Percentiles rank a stretch among this genome's conserved stretches.
phyloP scores from a whole-genome alignment of 2,113 vertebrate species.

The Egretta garzetta region DNA sequence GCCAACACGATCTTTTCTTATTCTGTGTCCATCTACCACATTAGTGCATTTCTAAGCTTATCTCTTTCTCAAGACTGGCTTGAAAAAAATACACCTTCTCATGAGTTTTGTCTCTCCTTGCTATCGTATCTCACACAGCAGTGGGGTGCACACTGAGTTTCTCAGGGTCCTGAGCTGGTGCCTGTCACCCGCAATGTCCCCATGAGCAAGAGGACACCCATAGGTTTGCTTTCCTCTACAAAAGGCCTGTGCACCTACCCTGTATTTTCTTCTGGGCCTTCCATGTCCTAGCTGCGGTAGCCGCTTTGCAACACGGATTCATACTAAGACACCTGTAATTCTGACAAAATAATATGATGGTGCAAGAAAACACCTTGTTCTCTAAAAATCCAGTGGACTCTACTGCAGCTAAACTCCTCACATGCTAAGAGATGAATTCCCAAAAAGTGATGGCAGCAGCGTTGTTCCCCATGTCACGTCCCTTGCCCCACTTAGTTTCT shows the following conservation, averaged over 20 bases:
- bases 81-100: not conserved
- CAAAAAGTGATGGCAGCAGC: not conserved
- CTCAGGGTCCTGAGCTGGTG: not conserved
- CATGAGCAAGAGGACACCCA: not conserved
- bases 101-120: not conserved
- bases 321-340: not conserved
- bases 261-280: not conserved
- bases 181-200: not conserved
- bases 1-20: not conserved
- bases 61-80: not conserved
- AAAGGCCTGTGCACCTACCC: not conserved
- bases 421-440: not conserved
- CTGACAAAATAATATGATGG: not conserved
- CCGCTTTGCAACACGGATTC: not conserved
- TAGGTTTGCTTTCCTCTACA: not conserved
- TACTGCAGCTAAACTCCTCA: not conserved
- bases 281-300: not conserved
- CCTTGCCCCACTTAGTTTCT: not conserved
- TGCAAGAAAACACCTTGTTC: not conserved
- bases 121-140: not conserved
- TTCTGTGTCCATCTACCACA: rapidly evolving
- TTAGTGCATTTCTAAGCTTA: not conserved
- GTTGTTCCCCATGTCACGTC: not conserved
- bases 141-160: not conserved
- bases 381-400: not conserved